These are phyloP conservation scores for Psephotus haematonotus DNA, from an alignment of 2,113 vertebrate species.

Conservation along the genomic window DNA sequence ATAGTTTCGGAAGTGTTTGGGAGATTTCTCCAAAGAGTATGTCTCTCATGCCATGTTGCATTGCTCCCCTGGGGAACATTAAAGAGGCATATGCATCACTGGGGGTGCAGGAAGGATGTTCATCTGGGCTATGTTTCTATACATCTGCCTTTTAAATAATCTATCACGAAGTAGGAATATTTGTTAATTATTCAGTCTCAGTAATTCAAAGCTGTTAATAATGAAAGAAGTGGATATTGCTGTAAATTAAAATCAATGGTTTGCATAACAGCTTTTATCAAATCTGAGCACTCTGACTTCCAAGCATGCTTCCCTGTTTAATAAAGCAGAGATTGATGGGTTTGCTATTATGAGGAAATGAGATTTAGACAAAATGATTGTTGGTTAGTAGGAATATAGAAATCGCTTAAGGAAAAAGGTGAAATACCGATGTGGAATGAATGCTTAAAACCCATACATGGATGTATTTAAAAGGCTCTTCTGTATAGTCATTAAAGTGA, in stretches of 20 bases:
- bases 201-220: conserved; percentile 53
- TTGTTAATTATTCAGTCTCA: conserved; percentile 54
- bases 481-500: background rate
- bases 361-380: conserved; percentile 54
- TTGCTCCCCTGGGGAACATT: background rate
- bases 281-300: background rate
- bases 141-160: background rate
- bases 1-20: background rate
- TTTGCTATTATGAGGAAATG: conserved; percentile 45
- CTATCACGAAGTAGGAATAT: background rate
- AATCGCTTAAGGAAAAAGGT: conserved; percentile 47
- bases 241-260: conserved; percentile 64
- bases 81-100: background rate
- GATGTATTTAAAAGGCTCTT: background rate
- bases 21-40: background rate
- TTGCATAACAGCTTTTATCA: conserved; percentile 52
- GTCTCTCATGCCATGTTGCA: fast-evolving
- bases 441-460: background rate
- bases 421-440: conserved; percentile 25
- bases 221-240: conserved; percentile 60
- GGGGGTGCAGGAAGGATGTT: background rate
- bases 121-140: background rate
- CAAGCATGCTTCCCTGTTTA: conserved; percentile 17
- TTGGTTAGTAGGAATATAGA: conserved; percentile 32
- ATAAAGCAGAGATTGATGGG: conserved; percentile 43